Percentiles rank a stretch among this genome's conserved stretches.
Evolutionary conservation across 2,797 vertebrate genomes (phyloP).

Genomic region (Sebastes reedi): DNA sequence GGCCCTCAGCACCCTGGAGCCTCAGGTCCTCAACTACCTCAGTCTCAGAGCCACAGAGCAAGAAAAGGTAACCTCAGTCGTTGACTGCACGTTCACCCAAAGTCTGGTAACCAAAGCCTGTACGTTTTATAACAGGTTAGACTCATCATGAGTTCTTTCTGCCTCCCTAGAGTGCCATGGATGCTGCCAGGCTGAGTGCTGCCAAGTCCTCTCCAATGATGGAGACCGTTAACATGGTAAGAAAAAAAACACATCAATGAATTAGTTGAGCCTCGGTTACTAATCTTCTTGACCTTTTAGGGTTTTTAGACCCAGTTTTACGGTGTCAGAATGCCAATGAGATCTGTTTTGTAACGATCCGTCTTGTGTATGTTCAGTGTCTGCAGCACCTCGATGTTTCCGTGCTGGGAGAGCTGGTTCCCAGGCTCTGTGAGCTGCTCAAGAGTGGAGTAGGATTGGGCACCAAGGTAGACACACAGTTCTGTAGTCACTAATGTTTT

Average conservation of each 20-base stretch:
- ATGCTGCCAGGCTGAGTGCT: constrained; percentile 95
- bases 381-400: constrained; percentile 95
- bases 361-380: constrained; percentile 81
- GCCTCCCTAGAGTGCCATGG: constrained; percentile 90
- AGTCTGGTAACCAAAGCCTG: not conserved
- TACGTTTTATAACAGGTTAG: not conserved
- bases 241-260: not conserved
- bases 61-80: constrained; percentile 87
- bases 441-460: constrained; percentile 95
- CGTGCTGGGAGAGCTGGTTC: constrained; percentile 92
- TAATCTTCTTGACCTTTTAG: not conserved
- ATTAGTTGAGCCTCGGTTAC: not conserved
- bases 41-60: constrained; percentile 96
- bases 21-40: constrained; percentile 97
- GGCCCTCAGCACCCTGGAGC: constrained; percentile 93
- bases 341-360: not conserved
- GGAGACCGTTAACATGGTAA: constrained; percentile 98
- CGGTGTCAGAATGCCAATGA: not conserved
- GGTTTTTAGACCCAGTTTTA: not conserved
- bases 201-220: constrained; percentile 99
- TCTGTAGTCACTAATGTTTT: not conserved
- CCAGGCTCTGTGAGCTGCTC: constrained; percentile 93
- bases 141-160: not conserved
- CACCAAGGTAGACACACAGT: constrained; percentile 88
- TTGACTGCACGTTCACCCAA: not conserved